Conservation (phyloP, 2,113 vertebrate genomes). For the Melanocharis versteri region DNA sequence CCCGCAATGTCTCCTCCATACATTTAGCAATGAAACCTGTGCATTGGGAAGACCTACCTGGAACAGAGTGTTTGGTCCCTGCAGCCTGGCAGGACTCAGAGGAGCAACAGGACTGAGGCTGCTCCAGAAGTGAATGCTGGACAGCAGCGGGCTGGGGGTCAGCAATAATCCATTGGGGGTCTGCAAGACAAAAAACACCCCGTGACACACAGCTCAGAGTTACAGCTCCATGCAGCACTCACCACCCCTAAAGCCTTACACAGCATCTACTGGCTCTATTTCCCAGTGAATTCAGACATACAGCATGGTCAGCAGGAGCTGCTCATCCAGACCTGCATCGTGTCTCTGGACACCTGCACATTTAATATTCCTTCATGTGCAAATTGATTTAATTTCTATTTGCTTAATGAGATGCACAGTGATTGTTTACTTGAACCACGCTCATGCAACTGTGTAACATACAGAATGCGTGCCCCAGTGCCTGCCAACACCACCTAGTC, state of each 20-base stretch:
- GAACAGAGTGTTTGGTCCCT: constrained; percentile 89
- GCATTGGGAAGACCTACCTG: constrained; percentile 78
- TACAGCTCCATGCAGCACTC: neutral
- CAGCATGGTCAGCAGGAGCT: neutral
- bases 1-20: neutral
- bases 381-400: neutral
- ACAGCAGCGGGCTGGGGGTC: constrained; percentile 90
- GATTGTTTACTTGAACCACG: accelerated
- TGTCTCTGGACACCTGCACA: neutral
- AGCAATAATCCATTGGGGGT: constrained; percentile 89
- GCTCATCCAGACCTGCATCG: neutral
- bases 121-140: constrained; percentile 97
- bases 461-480: neutral
- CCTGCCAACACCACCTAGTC: neutral
- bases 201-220: neutral
- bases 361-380: neutral
- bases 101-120: constrained; percentile 92
- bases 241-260: neutral
- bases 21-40: neutral
- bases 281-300: neutral
- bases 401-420: neutral
- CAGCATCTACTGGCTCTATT: neutral
- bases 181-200: constrained; percentile 68
- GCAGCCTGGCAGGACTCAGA: constrained; percentile 92
- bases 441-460: neutral